Base-by-base conservation (phyloP, 2,888 invertebrate genomes). In the Dermolepida albohirtum region DNA sequence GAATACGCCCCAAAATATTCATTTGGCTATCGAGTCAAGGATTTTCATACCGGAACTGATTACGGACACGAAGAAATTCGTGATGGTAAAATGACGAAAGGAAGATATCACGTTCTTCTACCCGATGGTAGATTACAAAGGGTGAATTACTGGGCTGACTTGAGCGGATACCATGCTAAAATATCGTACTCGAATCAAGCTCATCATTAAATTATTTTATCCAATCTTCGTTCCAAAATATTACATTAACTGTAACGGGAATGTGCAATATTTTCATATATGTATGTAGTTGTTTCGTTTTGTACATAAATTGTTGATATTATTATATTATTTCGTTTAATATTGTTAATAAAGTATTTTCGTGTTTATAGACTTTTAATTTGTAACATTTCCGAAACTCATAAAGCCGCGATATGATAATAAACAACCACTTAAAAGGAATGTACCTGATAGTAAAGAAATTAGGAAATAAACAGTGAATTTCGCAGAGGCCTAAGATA, bases 51-150 rank as follows among this genome's bases (percentile, higher is more conserved):
- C 70, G 91, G 91, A 59, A 92, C 90, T 78, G 90, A 92, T 79
- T 94, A 90, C 79, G 92, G 93, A 7, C 93, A 94, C 80, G 88
- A 88, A 69, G 93, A 94, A 82, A 86, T 87, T 49, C 87, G 89
- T 73, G 87, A 88, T 70, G 92, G 90, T 10, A 87, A 89, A 71
- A 87, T 86, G 51, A 88, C 90, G 1, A 89, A 88, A 74, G 93
- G 94, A 11, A 88, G 89, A 70, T 94, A 94, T 84, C 91, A 92
- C 76, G 92, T 93, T 2, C 84, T 90, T 8, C 83, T 94, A 47
- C 94, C 94, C 1, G 93, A 94, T 82, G 94, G 93, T 34, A 86
- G 93, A 72, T 84, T 91, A 78, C 93, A 94, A 83, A 89, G 89
- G 74, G 93, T 93, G 55, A 86, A 89, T 70, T 94, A 94, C 82